phyloP scores from a whole-genome alignment of 2,113 vertebrate genomes.

The Gallinago jamesoni region DNA sequence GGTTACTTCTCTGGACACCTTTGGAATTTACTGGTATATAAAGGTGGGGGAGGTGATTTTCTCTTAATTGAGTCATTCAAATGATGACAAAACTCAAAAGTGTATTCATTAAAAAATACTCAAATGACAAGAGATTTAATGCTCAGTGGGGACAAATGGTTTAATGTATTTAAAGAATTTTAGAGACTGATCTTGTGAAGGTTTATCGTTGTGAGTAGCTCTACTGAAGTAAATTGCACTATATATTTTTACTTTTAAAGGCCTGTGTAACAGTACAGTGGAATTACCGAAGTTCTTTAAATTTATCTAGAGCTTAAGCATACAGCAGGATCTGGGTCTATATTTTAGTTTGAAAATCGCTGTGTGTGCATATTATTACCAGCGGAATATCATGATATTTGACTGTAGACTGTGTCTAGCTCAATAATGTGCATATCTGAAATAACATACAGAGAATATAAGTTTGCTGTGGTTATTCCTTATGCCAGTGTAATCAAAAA shows the following conservation, averaged over 20 bases:
- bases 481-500: not conserved
- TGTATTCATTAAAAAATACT: conserved; percentile 50
- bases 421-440: not conserved
- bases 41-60: not conserved
- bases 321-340: not conserved
- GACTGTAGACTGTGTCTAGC: not conserved
- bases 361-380: accelerated
- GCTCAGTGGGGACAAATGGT: conserved; percentile 5
- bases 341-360: not conserved
- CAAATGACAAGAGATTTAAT: conserved; percentile 46
- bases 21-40: not conserved
- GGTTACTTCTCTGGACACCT: not conserved
- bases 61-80: conserved; percentile 29
- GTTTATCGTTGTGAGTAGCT: not conserved
- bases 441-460: not conserved
- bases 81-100: conserved; percentile 47
- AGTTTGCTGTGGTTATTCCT: not conserved
- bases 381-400: not conserved
- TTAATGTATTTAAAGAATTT: conserved; percentile 57
- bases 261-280: not conserved
- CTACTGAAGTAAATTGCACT: not conserved
- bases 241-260: not conserved
- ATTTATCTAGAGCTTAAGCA: not conserved
- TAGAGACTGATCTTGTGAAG: not conserved
- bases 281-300: not conserved